Evolutionary conservation across 2,113 vertebrate genomes (phyloP), one percentile per base, ranked within the genome.

Genomic region (Bostrychus sinensis): DNA sequence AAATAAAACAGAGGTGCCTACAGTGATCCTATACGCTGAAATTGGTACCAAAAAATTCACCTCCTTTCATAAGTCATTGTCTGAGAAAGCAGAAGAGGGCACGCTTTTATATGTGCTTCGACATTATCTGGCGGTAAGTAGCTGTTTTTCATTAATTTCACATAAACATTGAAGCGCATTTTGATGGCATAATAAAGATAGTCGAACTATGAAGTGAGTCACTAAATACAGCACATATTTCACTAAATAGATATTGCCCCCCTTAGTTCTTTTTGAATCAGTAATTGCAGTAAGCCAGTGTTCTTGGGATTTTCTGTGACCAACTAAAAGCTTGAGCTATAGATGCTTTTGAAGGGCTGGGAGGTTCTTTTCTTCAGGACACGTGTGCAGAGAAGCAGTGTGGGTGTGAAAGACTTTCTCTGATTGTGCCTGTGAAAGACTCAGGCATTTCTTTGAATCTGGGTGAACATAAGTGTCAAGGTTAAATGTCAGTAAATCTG

Each of bases 1-100:
- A 26, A 94, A 91, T 77, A 91, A 91, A 60, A 90, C 93, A 1
- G 91, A 89, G 37, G 81, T 88, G 32, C 94, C 96, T 12, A 90
- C 98, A 32, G 90, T 93, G 80, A 87, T 99, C 80, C 94, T 99
- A 5, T 99, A 99, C 83, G 96, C 95, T 62, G 95, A 99, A 93
- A 89, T 98, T 20, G 97, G 97, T 75, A 98, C 96, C 0, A 96
- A 93, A 84, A 92, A 90, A 23, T 99, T 99, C 68, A 90, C 71
- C 50, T 89, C 86, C 46, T 98, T 98, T 88, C 97, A 98, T 81
- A 95, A 91, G 81, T 81, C 90, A 39, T 88, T 99, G 32, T 90
- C 92, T 54, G 92, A 95, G 83, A 94, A 92, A 81, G 95, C 94
- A 0, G 70, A 84, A 53, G 91, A 89, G 37, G 94, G 91, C 16